Percentiles rank a stretch among this genome's conserved stretches.
Evolutionary conservation across 2,888 invertebrate species (phyloP).

Genomic region (Pyrrhosoma nymphula): DNA sequence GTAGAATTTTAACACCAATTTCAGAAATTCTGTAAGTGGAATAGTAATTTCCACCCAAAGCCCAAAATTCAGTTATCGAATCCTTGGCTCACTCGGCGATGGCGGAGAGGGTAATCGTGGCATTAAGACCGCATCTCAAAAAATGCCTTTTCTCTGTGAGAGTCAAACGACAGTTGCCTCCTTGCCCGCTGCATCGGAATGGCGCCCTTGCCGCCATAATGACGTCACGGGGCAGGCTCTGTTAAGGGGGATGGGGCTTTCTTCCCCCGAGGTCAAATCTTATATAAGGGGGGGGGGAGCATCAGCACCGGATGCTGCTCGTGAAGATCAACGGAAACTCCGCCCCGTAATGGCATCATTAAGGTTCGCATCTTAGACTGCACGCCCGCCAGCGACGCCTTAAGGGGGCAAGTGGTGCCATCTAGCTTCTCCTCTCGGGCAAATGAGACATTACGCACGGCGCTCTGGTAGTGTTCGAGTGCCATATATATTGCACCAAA

Average conservation of each 20-base stretch:
- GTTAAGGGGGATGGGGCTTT: neutral
- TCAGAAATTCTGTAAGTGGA: slow-evolving; percentile 3
- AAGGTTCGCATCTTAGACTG: slow-evolving; percentile 33
- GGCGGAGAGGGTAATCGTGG: neutral
- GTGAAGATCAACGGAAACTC: slow-evolving; percentile 32
- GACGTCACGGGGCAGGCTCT: neutral
- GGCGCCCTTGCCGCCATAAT: slow-evolving; percentile 4
- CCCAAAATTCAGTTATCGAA: slow-evolving; percentile 22
- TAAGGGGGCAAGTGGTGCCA: neutral
- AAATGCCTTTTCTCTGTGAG: neutral
- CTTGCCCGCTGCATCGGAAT: slow-evolving; percentile 19
- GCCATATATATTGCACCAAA: neutral
- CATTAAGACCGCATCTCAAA: slow-evolving; percentile 37
- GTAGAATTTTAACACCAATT: neutral
- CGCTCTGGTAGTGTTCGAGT: slow-evolving; percentile 25
- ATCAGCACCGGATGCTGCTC: slow-evolving; percentile 3
- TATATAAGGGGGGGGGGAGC: neutral
- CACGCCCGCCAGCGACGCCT: slow-evolving; percentile 1
- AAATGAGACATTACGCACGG: slow-evolving; percentile 39
- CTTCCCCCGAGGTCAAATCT: slow-evolving; percentile 34
- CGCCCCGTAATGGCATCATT: slow-evolving; percentile 28
- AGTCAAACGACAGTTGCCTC: neutral
- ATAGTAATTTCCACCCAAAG: neutral
- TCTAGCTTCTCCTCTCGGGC: neutral
- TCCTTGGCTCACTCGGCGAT: neutral